Evolutionary conservation across 2,113 vertebrate genomes (phyloP).

Genomic region (Triplophysa rosa): DNA sequence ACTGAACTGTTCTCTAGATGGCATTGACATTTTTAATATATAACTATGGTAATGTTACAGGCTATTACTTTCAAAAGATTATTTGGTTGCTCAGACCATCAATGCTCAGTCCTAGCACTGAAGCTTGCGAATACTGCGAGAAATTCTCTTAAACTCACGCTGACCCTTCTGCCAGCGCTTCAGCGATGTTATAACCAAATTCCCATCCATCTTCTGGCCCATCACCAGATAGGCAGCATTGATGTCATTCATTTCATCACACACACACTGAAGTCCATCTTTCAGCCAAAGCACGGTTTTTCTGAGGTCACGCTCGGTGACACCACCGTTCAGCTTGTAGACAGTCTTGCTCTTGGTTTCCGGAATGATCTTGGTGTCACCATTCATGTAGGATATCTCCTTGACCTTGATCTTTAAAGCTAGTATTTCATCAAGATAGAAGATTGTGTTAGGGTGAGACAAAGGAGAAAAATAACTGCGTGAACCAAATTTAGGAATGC

Average conservation of each 20-base stretch:
- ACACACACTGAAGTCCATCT: slow-evolving; percentile 93
- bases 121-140: slow-evolving; percentile 94
- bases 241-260: slow-evolving; percentile 97
- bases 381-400: slow-evolving; percentile 97
- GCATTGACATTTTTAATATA: neutral
- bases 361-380: slow-evolving; percentile 94
- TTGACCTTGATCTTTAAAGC: slow-evolving; percentile 98
- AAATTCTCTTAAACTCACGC: slow-evolving; percentile 93
- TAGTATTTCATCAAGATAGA: slow-evolving; percentile 56
- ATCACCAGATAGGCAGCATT: slow-evolving; percentile 95
- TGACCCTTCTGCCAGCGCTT: slow-evolving; percentile 97
- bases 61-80: neutral
- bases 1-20: neutral
- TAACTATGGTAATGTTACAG: neutral
- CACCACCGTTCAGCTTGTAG: slow-evolving; percentile 89
- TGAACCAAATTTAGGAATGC: neutral
- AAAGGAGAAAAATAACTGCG: slow-evolving; percentile 5
- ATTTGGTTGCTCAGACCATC: neutral
- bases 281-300: slow-evolving; percentile 92
- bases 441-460: neutral
- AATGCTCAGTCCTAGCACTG: slow-evolving; percentile 82
- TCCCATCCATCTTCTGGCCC: slow-evolving; percentile 92
- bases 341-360: slow-evolving; percentile 97
- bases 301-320: slow-evolving; percentile 89
- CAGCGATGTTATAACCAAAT: slow-evolving; percentile 95